Conservation (phyloP, 1,140 invertebrate species). For the Cotesia glomerata region DNA sequence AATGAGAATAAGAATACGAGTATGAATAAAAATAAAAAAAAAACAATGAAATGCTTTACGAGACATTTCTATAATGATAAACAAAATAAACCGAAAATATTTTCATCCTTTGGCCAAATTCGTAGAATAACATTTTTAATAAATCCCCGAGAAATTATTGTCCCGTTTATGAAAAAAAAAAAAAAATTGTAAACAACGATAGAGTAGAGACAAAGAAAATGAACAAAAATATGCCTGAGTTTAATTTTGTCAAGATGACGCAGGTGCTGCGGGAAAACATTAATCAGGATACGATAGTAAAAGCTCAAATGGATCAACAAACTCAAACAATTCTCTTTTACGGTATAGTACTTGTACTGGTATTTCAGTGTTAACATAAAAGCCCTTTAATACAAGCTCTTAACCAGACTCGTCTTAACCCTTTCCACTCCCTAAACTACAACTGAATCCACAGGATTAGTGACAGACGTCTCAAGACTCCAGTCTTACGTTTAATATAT, state of each 20-base stretch:
- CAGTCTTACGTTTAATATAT: neutral
- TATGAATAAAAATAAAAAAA: neutral
- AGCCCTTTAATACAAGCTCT: slow-evolving; percentile 11
- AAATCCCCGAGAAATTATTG: too few relatives aligned
- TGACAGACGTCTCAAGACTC: slow-evolving; percentile 6
- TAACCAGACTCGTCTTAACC: slow-evolving; percentile 11
- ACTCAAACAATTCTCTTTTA: slow-evolving; percentile 20
- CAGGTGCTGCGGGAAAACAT: slow-evolving; percentile 59
- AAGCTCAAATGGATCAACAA: slow-evolving; percentile 39
- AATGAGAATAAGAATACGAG: neutral
- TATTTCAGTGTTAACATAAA: neutral
- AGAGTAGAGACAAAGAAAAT: slow-evolving; percentile 39
- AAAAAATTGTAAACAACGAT: slow-evolving; percentile 39
- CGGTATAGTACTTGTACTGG: too few relatives aligned
- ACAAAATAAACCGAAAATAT: too few relatives aligned
- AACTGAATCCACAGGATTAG: slow-evolving; percentile 20
- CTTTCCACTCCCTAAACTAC: neutral
- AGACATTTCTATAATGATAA: too few relatives aligned
- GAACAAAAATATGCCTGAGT: slow-evolving; percentile 42
- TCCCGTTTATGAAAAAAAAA: neutral
- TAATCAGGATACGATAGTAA: slow-evolving; percentile 56
- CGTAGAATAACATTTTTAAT: too few relatives aligned
- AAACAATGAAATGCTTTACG: neutral
- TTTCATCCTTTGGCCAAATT: too few relatives aligned
- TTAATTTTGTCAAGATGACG: slow-evolving; percentile 35